Evolutionary conservation across 2,888 invertebrate species (phyloP).

Genomic region (Dorcus parallelipipedus): DNA sequence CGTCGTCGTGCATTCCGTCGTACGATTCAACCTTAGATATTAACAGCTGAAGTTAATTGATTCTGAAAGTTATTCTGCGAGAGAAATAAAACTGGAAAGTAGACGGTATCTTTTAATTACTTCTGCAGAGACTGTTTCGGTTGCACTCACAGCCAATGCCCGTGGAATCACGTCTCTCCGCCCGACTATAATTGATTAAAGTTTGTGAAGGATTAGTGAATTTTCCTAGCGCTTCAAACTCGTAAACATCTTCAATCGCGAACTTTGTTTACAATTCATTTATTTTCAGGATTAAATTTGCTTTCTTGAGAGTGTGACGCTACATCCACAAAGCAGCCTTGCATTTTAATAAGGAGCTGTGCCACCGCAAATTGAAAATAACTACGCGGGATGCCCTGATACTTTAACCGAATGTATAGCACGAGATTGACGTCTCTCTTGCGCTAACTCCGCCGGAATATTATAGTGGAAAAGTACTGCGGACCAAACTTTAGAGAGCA

Average conservation of each 20-base stretch:
- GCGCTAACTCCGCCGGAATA: too few species aligned
- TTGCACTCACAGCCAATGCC: background rate
- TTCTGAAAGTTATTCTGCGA: slow-evolving; percentile 20
- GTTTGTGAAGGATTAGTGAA: slow-evolving; percentile 22
- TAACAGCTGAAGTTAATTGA: slow-evolving; percentile 24
- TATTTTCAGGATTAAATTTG: slow-evolving; percentile 26
- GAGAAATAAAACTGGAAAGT: slow-evolving; percentile 8
- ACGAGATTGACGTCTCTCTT: background rate
- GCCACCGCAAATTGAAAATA: background rate
- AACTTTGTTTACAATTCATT: slow-evolving; percentile 33
- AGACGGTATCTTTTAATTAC: slow-evolving; percentile 28
- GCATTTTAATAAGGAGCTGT: slow-evolving; percentile 2
- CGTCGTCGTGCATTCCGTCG: slow-evolving; percentile 14
- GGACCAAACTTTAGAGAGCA: too few species aligned
- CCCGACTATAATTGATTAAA: slow-evolving; percentile 23
- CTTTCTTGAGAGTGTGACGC: slow-evolving; percentile 13
- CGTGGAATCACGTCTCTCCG: slow-evolving; percentile 1
- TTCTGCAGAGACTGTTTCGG: slow-evolving; percentile 21
- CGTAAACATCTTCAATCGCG: slow-evolving; percentile 26
- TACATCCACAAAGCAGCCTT: slow-evolving; percentile 4
- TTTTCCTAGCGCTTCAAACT: slow-evolving; percentile 13
- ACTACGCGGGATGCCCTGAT: background rate
- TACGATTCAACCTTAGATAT: background rate
- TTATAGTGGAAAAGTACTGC: too few species aligned
- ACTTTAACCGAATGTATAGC: background rate